Evolutionary conservation across 2,797 vertebrate genomes (phyloP).

Genomic region (Pelochelys cantorii): DNA sequence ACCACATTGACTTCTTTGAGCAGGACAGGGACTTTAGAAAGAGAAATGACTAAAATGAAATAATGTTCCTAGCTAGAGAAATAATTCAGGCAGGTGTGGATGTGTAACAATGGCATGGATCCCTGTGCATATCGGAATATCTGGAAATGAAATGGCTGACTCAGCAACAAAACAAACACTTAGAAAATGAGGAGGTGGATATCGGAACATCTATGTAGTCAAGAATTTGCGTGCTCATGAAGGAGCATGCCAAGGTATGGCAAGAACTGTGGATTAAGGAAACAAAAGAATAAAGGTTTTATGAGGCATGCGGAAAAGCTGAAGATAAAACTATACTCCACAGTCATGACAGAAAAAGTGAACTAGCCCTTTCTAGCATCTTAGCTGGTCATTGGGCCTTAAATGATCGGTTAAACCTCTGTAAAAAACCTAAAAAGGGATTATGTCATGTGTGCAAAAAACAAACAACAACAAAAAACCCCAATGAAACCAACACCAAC

Average conservation of each 20-base stretch:
- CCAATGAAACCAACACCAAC: no score
- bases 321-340: background rate
- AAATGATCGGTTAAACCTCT: background rate
- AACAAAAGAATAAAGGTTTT: background rate
- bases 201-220: background rate
- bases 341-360: background rate
- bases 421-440: background rate
- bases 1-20: background rate
- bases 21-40: background rate
- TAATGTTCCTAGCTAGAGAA: background rate
- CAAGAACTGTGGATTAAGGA: background rate
- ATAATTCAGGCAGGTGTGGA: background rate
- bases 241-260: background rate
- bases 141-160: background rate
- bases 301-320: background rate
- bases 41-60: background rate
- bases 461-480: background rate
- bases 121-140: background rate
- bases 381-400: background rate
- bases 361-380: background rate
- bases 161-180: background rate
- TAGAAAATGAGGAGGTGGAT: background rate
- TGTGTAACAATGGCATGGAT: background rate
- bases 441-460: background rate
- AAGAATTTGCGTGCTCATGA: background rate